phyloP scores from a whole-genome alignment of 2,113 vertebrate genomes.

The Mustelus asterias region DNA sequence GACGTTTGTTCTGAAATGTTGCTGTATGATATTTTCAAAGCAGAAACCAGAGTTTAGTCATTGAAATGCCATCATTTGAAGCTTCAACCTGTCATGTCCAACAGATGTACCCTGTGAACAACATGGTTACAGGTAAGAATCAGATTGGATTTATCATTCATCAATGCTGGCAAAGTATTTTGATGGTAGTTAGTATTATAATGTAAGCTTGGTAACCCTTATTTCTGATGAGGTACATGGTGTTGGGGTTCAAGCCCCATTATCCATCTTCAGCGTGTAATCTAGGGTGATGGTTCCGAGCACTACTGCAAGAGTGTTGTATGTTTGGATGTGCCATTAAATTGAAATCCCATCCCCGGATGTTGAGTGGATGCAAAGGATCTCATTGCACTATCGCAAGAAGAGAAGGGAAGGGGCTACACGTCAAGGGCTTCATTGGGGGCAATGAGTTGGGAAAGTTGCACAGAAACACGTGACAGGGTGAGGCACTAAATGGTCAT shows the following conservation, averaged over 20 bases:
- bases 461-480: no score
- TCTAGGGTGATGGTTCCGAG: neutral
- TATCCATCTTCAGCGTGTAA: neutral
- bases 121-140: constrained; percentile 57
- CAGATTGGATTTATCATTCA: neutral
- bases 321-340: neutral
- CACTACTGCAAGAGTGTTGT: neutral
- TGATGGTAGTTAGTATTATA: neutral
- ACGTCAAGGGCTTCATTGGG: no score
- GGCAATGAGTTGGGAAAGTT: no score
- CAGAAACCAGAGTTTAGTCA: constrained; percentile 8
- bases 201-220: neutral
- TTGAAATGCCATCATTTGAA: neutral
- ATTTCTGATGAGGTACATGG: neutral
- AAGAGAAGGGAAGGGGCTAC: neutral
- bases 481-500: no score
- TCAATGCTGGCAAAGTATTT: neutral
- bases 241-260: neutral
- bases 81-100: constrained; percentile 43
- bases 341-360: neutral
- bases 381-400: neutral
- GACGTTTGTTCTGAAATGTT: neutral
- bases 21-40: neutral
- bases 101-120: constrained; percentile 56
- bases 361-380: neutral